Percentiles rank a stretch among this genome's conserved stretches.
phyloP scores from a whole-genome alignment of 2,888 invertebrate genomes.

The Oegoconia quadripuncta region DNA sequence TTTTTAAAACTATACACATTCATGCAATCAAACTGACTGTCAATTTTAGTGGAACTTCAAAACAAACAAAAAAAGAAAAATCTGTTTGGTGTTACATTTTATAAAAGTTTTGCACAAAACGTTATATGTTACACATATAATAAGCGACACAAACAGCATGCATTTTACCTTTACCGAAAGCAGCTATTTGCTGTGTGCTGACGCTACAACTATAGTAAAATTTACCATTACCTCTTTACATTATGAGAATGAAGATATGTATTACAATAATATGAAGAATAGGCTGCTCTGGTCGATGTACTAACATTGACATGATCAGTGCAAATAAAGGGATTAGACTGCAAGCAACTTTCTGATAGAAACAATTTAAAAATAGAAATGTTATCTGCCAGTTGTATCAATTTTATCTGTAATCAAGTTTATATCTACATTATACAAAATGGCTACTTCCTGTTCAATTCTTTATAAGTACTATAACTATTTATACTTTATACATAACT shows the following conservation, averaged over 20 bases:
- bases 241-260: constrained; percentile 36
- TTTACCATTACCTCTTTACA: constrained; percentile 46
- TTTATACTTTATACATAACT: too few species aligned
- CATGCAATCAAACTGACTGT: constrained; percentile 41
- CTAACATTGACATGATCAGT: constrained; percentile 1
- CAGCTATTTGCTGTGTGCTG: constrained; percentile 57
- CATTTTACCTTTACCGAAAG: constrained; percentile 74
- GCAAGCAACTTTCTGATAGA: too few species aligned
- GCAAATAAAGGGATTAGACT: too few species aligned
- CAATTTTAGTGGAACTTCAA: constrained; percentile 16
- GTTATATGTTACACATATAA: constrained; percentile 34
- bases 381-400: too few species aligned
- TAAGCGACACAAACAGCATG: constrained; percentile 60
- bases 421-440: too few species aligned
- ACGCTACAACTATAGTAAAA: constrained; percentile 50
- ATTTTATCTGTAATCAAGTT: too few species aligned
- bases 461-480: too few species aligned
- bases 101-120: constrained; percentile 35
- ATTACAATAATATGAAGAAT: constrained; percentile 19
- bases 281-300: constrained; percentile 42
- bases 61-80: too few species aligned
- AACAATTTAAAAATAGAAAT: too few species aligned
- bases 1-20: constrained; percentile 24
- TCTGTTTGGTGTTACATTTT: constrained; percentile 16
- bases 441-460: too few species aligned